Percentiles rank a stretch among this genome's conserved stretches.
Evolutionary conservation across 2,888 invertebrate genomes (phyloP).

Genomic region (Macrophya annulata): DNA sequence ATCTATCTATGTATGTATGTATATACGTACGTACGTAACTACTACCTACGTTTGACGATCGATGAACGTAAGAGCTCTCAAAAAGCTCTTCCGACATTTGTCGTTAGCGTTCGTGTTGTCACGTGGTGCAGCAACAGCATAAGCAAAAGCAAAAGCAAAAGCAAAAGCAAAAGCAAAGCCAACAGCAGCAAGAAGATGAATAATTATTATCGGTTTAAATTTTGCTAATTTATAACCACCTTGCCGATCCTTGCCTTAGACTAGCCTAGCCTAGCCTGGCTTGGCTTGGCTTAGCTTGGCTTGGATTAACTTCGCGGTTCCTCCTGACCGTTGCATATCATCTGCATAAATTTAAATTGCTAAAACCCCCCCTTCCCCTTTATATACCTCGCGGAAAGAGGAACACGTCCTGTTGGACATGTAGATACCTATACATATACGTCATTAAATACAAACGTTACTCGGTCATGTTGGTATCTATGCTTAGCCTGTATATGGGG

Average conservation of each 20-base stretch:
- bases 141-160: neutral
- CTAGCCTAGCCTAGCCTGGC: neutral
- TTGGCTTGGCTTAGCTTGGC: neutral
- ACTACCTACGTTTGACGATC: neutral
- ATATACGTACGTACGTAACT: no score
- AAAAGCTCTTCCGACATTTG: neutral
- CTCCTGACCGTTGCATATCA: neutral
- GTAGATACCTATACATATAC: neutral
- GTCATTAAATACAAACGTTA: neutral
- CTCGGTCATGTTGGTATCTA: conserved; percentile 7
- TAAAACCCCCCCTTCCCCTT: neutral
- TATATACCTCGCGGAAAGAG: neutral
- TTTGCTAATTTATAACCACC: conserved; percentile 45
- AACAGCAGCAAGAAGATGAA: neutral
- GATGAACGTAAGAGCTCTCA: conserved; percentile 17
- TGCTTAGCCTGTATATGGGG: neutral
- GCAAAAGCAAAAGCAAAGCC: neutral
- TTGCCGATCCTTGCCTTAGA: neutral
- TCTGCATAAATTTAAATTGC: conserved; percentile 51
- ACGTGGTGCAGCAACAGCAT: neutral
- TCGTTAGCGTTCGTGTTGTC: conserved; percentile 14
- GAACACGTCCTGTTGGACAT: conserved; percentile 41
- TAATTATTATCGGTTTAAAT: conserved; percentile 28
- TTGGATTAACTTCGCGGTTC: neutral
- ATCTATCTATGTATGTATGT: neutral